A percentile compares a stretch with the other conserved stretches of the same genome.
These are phyloP conservation scores for Orientallactaga sibirica DNA, from an alignment of 2,797 vertebrate genomes.

Conservation along the genomic window DNA sequence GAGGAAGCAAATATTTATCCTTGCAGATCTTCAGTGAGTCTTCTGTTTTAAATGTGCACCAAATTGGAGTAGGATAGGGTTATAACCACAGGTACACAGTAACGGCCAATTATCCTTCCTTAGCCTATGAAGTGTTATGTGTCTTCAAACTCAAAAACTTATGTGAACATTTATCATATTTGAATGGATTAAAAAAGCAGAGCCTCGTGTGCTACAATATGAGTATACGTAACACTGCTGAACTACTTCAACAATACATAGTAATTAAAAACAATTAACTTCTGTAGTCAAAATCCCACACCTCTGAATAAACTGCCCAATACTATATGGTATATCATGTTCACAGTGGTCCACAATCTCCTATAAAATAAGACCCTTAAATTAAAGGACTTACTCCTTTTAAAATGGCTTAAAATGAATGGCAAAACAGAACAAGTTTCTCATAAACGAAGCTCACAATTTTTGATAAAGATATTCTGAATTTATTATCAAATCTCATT, in stretches of 20 bases:
- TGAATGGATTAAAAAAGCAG: neutral
- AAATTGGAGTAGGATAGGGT: too few species aligned
- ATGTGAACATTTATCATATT: neutral
- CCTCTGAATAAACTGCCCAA: neutral
- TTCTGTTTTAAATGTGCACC: too few species aligned
- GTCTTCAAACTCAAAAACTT: neutral
- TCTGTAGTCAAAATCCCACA: neutral
- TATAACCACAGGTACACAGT: neutral
- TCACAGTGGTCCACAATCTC: neutral
- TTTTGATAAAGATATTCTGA: constrained; percentile 13
- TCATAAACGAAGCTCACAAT: neutral
- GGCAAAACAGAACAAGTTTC: neutral
- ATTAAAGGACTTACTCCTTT: neutral
- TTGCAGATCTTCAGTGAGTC: too few species aligned
- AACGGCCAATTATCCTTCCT: neutral
- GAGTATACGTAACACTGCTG: neutral
- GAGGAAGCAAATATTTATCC: too few species aligned
- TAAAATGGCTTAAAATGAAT: constrained; percentile 67
- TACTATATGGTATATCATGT: neutral
- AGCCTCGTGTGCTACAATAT: neutral
- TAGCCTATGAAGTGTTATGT: neutral
- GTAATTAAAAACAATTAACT: neutral
- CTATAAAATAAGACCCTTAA: neutral
- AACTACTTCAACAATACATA: neutral
- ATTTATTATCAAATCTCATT: constrained; percentile 5